phyloP scores from a whole-genome alignment of 1,140 invertebrate species.

The Eubasilissa regina region DNA sequence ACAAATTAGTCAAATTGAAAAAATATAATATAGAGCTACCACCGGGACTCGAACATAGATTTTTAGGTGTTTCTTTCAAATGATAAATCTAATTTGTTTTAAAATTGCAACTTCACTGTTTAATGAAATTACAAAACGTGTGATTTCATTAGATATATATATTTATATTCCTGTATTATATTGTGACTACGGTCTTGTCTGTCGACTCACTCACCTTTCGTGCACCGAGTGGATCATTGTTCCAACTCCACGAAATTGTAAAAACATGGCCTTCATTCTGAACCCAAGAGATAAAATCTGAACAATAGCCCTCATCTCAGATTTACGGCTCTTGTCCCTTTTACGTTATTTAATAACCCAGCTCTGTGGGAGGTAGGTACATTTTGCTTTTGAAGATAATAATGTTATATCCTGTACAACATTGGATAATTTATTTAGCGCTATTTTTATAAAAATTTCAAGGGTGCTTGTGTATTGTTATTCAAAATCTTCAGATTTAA shows the following conservation, averaged over 20 bases:
- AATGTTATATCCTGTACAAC: not conserved
- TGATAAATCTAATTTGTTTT: too few species aligned
- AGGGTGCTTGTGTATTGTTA: not conserved
- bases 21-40: too few species aligned
- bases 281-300: constrained; percentile 19
- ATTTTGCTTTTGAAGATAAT: not conserved
- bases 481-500: too few species aligned
- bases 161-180: too few species aligned
- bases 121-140: too few species aligned
- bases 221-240: constrained; percentile 14
- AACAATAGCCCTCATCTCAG: constrained; percentile 23
- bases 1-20: too few species aligned
- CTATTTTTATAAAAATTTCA: not conserved
- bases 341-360: constrained; percentile 33
- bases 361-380: constrained; percentile 9
- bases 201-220: too few species aligned
- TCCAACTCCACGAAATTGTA: not conserved
- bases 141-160: too few species aligned
- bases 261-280: not conserved
- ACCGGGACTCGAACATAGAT: too few species aligned
- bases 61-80: too few species aligned
- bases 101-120: too few species aligned
- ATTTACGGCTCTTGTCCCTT: constrained; percentile 29
- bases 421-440: not conserved
- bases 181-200: too few species aligned